Evolutionary conservation across 1,140 invertebrate species (phyloP).

Genomic region (Orius insidiosus): DNA sequence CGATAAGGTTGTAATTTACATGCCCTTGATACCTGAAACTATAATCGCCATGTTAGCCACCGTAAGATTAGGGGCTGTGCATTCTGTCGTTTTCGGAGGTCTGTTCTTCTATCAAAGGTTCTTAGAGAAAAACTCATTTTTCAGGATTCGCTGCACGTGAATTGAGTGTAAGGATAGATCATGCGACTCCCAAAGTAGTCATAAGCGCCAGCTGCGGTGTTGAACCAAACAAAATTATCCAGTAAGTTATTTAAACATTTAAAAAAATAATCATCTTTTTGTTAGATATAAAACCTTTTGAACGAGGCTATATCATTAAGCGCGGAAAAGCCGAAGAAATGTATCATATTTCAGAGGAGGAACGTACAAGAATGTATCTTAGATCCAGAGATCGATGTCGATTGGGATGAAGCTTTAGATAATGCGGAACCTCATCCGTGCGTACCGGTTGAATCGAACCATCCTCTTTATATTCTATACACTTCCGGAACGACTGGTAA

Average conservation of each 20-base stretch:
- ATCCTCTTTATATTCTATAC: constrained; percentile 82
- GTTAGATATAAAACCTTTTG: constrained; percentile 71
- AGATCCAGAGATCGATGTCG: constrained; percentile 42
- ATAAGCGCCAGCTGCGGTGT: constrained; percentile 80
- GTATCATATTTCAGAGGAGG: constrained; percentile 63
- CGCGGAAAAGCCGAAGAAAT: constrained; percentile 46
- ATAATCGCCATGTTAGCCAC: constrained; percentile 71
- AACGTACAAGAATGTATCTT: constrained; percentile 44
- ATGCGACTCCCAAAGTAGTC: constrained; percentile 72
- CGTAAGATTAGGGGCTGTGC: constrained; percentile 63
- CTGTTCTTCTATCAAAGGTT: background rate
- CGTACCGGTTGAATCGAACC: constrained; percentile 70
- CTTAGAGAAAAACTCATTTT: constrained; percentile 20
- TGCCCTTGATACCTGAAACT: constrained; percentile 79
- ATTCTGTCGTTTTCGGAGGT: constrained; percentile 81
- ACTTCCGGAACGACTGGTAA: constrained; percentile 77
- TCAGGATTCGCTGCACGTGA: constrained; percentile 75
- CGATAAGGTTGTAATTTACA: constrained; percentile 70
- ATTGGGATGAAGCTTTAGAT: constrained; percentile 56
- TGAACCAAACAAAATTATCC: constrained; percentile 67
- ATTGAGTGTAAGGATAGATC: constrained; percentile 65
- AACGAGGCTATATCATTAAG: constrained; percentile 65
- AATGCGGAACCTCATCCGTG: constrained; percentile 50
- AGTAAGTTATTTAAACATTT: constrained; percentile 28
- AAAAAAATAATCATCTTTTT: constrained; percentile 15